Percentiles rank a stretch among this genome's conserved stretches.
Conservation (phyloP, 2,888 invertebrate genomes). For the Plusia festucae region DNA sequence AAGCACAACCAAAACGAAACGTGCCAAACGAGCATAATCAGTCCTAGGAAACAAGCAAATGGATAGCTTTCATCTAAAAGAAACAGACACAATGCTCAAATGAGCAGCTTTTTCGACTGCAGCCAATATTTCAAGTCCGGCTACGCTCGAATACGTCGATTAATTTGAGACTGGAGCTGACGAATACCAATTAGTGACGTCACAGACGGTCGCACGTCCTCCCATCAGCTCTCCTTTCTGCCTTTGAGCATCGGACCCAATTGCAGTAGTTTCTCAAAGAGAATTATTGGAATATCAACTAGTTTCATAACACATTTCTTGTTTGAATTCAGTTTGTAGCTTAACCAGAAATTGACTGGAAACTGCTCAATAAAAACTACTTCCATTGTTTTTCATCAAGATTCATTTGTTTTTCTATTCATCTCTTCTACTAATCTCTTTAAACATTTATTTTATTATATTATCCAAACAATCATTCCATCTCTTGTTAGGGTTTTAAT, state of each 20-base stretch:
- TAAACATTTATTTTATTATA: too few species aligned
- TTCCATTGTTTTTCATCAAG: too few species aligned
- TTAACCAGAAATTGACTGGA: too few species aligned
- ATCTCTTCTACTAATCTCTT: too few species aligned
- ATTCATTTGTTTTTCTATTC: too few species aligned
- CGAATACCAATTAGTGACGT: conserved; percentile 45
- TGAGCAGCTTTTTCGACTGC: background rate
- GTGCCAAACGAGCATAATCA: background rate
- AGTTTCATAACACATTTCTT: conserved; percentile 2
- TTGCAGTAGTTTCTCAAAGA: conserved; percentile 26
- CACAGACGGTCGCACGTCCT: conserved; percentile 33
- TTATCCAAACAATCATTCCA: too few species aligned
- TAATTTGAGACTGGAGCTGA: conserved; percentile 32
- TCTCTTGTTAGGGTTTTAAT: too few species aligned
- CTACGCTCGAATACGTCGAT: conserved; percentile 30
- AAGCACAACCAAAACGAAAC: background rate
- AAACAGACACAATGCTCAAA: background rate
- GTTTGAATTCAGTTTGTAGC: background rate
- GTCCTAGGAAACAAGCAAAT: background rate
- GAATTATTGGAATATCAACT: background rate
- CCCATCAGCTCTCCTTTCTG: conserved; percentile 22
- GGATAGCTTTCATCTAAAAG: background rate
- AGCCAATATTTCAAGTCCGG: background rate
- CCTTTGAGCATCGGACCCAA: conserved; percentile 35
- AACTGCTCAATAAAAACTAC: too few species aligned